phyloP scores from a whole-genome alignment of 2,113 vertebrate species.

The Otolemur garnettii region DNA sequence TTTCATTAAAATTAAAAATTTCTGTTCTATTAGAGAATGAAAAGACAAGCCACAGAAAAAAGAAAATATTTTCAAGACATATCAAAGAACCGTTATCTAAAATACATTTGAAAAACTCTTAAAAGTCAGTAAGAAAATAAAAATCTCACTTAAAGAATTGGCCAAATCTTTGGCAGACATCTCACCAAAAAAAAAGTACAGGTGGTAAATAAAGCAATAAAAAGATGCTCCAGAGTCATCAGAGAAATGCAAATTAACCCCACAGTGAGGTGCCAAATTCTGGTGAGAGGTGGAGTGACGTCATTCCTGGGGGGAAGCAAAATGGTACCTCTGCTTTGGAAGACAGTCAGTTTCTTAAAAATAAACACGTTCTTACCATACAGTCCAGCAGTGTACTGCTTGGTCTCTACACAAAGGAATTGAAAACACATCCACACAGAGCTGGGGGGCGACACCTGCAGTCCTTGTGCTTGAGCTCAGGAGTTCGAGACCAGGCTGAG shows the following conservation, averaged over 20 bases:
- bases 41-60: neutral
- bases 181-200: neutral
- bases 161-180: neutral
- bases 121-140: neutral
- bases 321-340: neutral
- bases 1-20: neutral
- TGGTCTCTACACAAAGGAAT: neutral
- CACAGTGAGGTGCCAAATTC: neutral
- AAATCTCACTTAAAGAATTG: neutral
- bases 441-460: too few species aligned
- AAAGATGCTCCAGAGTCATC: neutral
- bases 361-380: neutral
- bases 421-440: too few species aligned
- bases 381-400: neutral
- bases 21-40: neutral
- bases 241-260: neutral
- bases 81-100: neutral
- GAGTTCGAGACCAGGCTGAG: too few species aligned
- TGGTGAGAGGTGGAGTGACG: accelerated
- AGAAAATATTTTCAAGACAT: neutral
- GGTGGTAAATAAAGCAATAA: neutral
- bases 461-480: too few species aligned
- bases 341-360: neutral
- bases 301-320: neutral
- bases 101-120: neutral